phyloP scores from a whole-genome alignment of 1,140 invertebrate species.

The Gonioctena quinquepunctata region DNA sequence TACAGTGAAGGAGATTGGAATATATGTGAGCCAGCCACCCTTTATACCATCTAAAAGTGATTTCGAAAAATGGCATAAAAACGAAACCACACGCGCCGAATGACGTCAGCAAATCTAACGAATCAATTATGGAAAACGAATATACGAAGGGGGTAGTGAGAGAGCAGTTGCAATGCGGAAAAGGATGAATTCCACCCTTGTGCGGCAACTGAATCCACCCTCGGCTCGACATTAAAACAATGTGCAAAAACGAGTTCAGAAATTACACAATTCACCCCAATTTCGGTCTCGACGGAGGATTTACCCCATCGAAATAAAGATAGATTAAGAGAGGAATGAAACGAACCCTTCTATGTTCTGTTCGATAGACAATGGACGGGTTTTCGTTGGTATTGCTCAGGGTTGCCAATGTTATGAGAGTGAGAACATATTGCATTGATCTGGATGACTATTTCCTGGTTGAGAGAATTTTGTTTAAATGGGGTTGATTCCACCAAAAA shows the following conservation, averaged over 20 bases:
- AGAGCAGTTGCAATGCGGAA: slow-evolving; percentile 17
- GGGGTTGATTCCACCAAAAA: too few relatives aligned
- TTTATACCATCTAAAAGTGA: background rate
- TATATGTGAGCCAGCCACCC: too few relatives aligned
- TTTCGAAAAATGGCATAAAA: slow-evolving; percentile 21
- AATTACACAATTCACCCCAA: slow-evolving; percentile 39
- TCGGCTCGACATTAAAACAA: slow-evolving; percentile 34
- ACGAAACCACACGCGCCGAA: slow-evolving; percentile 23
- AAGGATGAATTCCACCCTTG: slow-evolving; percentile 22
- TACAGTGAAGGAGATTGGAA: too few relatives aligned
- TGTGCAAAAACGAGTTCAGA: slow-evolving; percentile 40
- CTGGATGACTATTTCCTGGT: background rate
- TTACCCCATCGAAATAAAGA: slow-evolving; percentile 16
- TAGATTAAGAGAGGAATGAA: slow-evolving; percentile 8
- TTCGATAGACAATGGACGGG: background rate
- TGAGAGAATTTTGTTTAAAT: background rate
- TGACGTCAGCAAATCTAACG: slow-evolving; percentile 39
- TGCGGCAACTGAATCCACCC: slow-evolving; percentile 13
- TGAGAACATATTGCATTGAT: background rate
- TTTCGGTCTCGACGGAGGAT: slow-evolving; percentile 18
- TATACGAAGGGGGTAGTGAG: slow-evolving; percentile 15
- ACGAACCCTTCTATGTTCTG: slow-evolving; percentile 6
- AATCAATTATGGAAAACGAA: slow-evolving; percentile 32
- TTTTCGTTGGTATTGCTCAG: background rate
- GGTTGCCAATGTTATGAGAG: background rate